Evolutionary conservation across 2,888 invertebrate genomes (phyloP).

Genomic region (Andrena praecox): DNA sequence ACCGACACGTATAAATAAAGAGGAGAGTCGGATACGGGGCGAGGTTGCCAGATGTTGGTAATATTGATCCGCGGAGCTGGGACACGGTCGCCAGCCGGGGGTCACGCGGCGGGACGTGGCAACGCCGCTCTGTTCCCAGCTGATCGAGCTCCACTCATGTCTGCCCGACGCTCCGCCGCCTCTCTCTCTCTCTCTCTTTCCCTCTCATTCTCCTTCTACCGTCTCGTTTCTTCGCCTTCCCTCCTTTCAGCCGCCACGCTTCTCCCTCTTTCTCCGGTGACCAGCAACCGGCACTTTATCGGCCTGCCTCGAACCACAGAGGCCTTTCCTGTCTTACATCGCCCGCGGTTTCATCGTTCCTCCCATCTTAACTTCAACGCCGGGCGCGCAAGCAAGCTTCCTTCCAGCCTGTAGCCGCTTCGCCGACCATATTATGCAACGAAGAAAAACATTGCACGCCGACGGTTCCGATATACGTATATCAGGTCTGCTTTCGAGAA

Average conservation of each 20-base stretch:
- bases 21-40: constrained; percentile 71
- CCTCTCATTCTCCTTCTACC: background rate
- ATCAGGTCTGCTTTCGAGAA: background rate
- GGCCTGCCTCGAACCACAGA: constrained; percentile 37
- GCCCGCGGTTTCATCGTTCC: background rate
- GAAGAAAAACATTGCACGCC: constrained; percentile 33
- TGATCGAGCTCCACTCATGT: constrained; percentile 71
- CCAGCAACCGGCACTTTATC: constrained; percentile 52
- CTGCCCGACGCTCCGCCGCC: constrained; percentile 42
- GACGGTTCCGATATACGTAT: background rate
- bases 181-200: background rate
- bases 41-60: constrained; percentile 76
- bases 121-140: constrained; percentile 78
- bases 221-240: constrained; percentile 12
- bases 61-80: constrained; percentile 77
- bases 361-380: constrained; percentile 29
- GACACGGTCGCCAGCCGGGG: constrained; percentile 67
- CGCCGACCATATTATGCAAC: constrained; percentile 39
- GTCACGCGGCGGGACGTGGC: constrained; percentile 70
- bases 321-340: constrained; percentile 55
- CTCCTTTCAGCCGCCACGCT: background rate
- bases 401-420: constrained; percentile 29
- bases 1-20: constrained; percentile 75
- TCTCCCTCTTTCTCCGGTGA: constrained; percentile 31
- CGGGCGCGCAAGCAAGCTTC: constrained; percentile 23